phyloP scores from a whole-genome alignment of 2,888 invertebrate species.

The Hololepta plana region DNA sequence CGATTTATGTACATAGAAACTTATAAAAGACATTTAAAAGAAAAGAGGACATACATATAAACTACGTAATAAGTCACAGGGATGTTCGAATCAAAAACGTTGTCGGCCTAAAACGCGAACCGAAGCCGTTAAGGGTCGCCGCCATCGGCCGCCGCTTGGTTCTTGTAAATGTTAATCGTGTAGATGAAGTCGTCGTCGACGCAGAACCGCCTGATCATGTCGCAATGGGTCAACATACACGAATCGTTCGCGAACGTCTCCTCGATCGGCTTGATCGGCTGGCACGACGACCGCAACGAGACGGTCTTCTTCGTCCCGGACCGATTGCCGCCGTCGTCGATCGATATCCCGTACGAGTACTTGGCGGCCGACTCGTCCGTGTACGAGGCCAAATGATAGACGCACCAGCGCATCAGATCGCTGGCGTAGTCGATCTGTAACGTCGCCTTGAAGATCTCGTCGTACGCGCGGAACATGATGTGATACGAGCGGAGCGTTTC shows the following conservation, averaged over 20 bases:
- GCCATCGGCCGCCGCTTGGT: no score
- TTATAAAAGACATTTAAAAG: no score
- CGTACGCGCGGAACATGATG: constrained; percentile 10
- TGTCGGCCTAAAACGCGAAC: no score
- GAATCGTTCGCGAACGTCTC: constrained; percentile 5
- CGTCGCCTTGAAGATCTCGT: constrained; percentile 13
- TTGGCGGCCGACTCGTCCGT: constrained; percentile 7
- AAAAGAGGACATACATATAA: no score
- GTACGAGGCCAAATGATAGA: constrained; percentile 9
- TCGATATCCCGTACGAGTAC: constrained; percentile 5
- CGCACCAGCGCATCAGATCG: constrained; percentile 13
- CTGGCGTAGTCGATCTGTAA: constrained; percentile 12
- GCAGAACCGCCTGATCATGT: constrained; percentile 10
- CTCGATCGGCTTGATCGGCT: constrained; percentile 4
- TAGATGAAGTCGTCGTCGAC: constrained; percentile 10
- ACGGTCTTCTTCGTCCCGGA: constrained; percentile 5
- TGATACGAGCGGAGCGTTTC: constrained; percentile 4
- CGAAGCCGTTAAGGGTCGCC: no score
- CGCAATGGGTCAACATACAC: constrained; percentile 11
- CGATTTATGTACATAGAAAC: no score
- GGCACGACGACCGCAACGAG: constrained; percentile 4
- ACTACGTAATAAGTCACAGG: no score
- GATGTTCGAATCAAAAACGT: no score
- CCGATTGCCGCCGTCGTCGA: constrained; percentile 4
- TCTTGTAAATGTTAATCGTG: constrained; percentile 10